Base-by-base conservation (phyloP, 2,888 invertebrate genomes). In the Epicampocera succincta region DNA sequence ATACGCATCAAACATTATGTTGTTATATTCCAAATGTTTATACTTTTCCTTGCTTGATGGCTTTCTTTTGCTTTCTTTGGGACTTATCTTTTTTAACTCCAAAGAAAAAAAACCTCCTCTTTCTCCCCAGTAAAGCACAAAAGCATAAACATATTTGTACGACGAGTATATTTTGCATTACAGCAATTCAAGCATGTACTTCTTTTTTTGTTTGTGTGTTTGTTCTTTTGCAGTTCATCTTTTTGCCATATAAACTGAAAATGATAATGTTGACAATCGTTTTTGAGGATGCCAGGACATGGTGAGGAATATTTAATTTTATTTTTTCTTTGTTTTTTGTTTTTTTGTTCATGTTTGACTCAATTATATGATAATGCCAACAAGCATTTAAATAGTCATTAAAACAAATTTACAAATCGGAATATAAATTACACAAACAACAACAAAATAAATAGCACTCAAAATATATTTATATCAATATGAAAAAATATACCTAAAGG, bases 281-380 rank as follows among this genome's bases (percentile, higher is more conserved):
- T 54, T 33, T 73, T 79, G 56, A 73, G 68, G 46, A 61, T 68
- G 66, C 61, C 79, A 61, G 79, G 61, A 79, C 63, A 33, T 68
- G 73, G 61, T 56, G 61, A 56, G 63, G 68, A 79, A 79, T 79
- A 79, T 79, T 68, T 68, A 79, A 73, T 79, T 79, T 68, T 40
- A 25, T 68, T 65, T 66, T 69, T 61, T 25, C n/a, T n/a, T n/a
- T n/a, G n/a, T n/a, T n/a, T n/a, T n/a, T n/a, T n/a, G n/a, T n/a
- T n/a, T n/a, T n/a, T n/a, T 40, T 71, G 54, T 56, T 52, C 1
- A 5, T 75, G 21, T 74, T 66, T 63, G 54, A 40, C 73, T 56
- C 79, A 79, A 79, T 79, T 79, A 63, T 54, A 61, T 56, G 71
- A 11, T 73, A 72, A 72, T 61, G 58, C 17, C 40, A 66, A 44